Conservation (phyloP, 2,113 vertebrate species). For the Puma concolor region DNA sequence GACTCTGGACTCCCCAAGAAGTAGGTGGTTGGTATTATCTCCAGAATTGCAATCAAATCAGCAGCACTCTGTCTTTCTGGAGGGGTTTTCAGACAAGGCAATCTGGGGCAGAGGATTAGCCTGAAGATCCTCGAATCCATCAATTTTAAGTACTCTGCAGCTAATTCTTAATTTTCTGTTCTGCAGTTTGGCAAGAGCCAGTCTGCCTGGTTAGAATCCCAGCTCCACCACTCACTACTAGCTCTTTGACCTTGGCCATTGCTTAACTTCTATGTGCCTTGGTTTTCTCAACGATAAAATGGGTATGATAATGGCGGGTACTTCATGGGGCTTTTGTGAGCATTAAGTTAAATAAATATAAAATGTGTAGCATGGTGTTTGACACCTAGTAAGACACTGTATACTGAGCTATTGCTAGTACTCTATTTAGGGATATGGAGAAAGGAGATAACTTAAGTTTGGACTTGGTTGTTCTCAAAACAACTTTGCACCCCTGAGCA, state of each 20-base stretch:
- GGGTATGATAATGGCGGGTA: neutral
- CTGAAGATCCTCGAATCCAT: neutral
- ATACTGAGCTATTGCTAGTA: neutral
- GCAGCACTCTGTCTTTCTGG: neutral
- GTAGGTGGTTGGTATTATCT: neutral
- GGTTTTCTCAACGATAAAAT: constrained; percentile 1
- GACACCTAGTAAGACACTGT: neutral
- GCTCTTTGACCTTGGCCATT: neutral
- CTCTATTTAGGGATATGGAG: neutral
- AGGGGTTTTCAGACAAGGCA: neutral
- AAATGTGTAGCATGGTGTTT: neutral
- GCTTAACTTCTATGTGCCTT: neutral
- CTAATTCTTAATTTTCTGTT: neutral
- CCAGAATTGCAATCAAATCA: neutral
- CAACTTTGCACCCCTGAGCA: neutral
- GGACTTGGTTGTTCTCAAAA: neutral
- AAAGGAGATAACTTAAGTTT: neutral
- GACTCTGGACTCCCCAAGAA: neutral
- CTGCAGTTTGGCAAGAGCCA: too few relatives aligned
- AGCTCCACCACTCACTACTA: neutral
- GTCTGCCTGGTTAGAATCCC: neutral
- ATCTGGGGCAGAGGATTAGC: neutral
- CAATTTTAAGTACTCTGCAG: neutral
- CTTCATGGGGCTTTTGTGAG: neutral
- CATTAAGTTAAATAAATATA: neutral